Percentiles rank a stretch among this genome's conserved stretches.
Evolutionary conservation across 1,140 invertebrate species (phyloP).

Genomic region (Delia radicum): DNA sequence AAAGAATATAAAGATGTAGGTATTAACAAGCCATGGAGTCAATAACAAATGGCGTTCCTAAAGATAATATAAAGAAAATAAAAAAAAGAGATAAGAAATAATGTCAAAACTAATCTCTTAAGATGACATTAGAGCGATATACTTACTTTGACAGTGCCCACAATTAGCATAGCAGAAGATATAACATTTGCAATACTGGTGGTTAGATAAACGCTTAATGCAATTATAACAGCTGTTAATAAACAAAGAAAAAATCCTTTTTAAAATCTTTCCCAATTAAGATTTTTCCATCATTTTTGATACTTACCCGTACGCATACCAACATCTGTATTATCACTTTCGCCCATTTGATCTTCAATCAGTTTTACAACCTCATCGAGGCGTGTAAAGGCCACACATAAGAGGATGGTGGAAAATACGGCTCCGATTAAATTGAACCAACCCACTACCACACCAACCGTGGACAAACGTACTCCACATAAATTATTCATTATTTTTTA

Average conservation of each 20-base stretch:
- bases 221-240: slow-evolving; percentile 31
- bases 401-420: slow-evolving; percentile 22
- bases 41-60: slow-evolving; percentile 43
- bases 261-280: background rate
- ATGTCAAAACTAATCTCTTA: no score
- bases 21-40: slow-evolving; percentile 42
- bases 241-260: background rate
- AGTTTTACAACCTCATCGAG: slow-evolving; percentile 6
- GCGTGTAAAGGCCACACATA: slow-evolving; percentile 16
- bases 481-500: slow-evolving; percentile 32
- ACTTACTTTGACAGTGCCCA: slow-evolving; percentile 40
- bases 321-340: background rate
- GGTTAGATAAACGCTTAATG: slow-evolving; percentile 31
- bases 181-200: slow-evolving; percentile 33
- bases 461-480: slow-evolving; percentile 38
- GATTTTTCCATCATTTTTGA: background rate
- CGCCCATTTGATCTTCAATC: background rate
- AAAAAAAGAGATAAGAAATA: background rate
- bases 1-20: slow-evolving; percentile 10
- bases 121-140: background rate
- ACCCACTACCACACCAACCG: slow-evolving; percentile 40
- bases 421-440: slow-evolving; percentile 35
- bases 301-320: slow-evolving; percentile 6
- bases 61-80: slow-evolving; percentile 14
- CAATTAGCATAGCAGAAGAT: slow-evolving; percentile 36